A percentile compares a stretch with the other conserved stretches of the same genome.
Conservation (phyloP, 2,797 vertebrate genomes). For the Esox lucius region DNA sequence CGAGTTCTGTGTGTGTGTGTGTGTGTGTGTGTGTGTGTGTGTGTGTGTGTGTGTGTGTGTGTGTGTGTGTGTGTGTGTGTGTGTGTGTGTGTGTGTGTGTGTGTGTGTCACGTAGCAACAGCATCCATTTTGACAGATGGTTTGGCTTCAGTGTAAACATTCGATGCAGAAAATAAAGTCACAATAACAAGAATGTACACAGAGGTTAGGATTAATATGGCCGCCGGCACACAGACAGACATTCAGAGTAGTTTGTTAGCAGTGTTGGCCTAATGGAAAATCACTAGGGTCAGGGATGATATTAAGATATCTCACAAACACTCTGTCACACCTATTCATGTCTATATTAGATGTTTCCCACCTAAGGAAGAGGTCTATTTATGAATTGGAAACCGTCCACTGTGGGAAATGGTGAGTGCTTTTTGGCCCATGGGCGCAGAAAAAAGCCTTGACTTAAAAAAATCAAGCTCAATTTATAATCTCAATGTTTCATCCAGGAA, state of each 20-base stretch:
- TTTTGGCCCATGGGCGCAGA: no score
- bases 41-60: slow-evolving; percentile 6
- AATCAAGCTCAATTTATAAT: no score
- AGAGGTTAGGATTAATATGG: slow-evolving; percentile 24
- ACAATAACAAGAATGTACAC: slow-evolving; percentile 21
- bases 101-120: slow-evolving; percentile 42
- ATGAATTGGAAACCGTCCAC: no score
- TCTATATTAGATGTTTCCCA: no score
- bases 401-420: no score
- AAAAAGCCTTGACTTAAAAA: no score
- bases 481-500: no score
- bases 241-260: slow-evolving; percentile 30
- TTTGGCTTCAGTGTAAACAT: slow-evolving; percentile 47
- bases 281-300: slow-evolving; percentile 41
- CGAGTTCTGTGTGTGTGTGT: no score
- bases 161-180: slow-evolving; percentile 28
- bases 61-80: slow-evolving; percentile 4
- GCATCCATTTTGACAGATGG: slow-evolving; percentile 44
- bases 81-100: slow-evolving; percentile 21
- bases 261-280: slow-evolving; percentile 9
- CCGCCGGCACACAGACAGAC: slow-evolving; percentile 23
- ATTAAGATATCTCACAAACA: neutral
- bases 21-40: no score
- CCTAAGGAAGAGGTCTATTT: no score
- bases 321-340: neutral